phyloP scores from a whole-genome alignment of 64 coral and sea anemone genomes.

The Trachythela sp. region DNA sequence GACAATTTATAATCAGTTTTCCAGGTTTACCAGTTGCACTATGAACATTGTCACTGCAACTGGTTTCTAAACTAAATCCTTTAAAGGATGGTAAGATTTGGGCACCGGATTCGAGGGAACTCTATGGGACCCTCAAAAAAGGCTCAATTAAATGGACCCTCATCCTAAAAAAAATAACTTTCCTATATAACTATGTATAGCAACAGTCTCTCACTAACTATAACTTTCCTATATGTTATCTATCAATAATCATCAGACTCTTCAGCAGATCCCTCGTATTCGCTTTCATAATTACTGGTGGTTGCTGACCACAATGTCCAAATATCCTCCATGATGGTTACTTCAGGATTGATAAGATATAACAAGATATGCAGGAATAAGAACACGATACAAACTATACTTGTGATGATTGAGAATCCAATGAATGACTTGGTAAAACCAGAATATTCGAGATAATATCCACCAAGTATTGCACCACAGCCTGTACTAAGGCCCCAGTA shows the following conservation, averaged over 20 bases:
- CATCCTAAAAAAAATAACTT: too few species aligned
- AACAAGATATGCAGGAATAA: background rate
- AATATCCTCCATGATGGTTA: background rate
- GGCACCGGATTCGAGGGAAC: too few species aligned
- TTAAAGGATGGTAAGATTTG: too few species aligned
- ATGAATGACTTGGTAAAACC: background rate
- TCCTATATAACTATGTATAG: too few species aligned
- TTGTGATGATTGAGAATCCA: background rate
- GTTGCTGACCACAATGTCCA: background rate
- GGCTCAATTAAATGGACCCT: too few species aligned
- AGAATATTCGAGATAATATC: conserved; percentile 6
- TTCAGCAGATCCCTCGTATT: background rate
- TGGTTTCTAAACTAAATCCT: too few species aligned
- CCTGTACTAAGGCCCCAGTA: conserved; percentile 4
- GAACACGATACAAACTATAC: background rate
- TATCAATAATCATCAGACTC: background rate
- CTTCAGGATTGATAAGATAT: background rate
- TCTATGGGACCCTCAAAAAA: too few species aligned
- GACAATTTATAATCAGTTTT: too few species aligned
- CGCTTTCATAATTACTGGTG: background rate
- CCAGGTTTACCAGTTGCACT: too few species aligned
- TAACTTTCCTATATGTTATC: background rate
- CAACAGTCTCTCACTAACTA: too few species aligned
- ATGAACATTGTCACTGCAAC: too few species aligned
- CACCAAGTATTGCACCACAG: background rate